phyloP scores from a whole-genome alignment of 2,113 vertebrate species.

The Casuarius casuarius region DNA sequence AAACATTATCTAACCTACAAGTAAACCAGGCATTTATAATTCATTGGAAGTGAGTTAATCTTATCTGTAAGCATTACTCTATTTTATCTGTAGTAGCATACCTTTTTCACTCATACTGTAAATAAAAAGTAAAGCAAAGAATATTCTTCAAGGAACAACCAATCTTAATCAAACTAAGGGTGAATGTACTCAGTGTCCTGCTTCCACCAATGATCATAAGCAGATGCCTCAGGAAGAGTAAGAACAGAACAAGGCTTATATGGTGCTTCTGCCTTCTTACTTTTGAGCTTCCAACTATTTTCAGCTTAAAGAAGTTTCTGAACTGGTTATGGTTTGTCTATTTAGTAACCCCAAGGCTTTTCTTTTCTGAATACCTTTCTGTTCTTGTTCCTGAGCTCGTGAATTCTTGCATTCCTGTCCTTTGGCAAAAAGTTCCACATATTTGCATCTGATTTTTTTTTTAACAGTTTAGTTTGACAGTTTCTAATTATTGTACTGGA shows the following conservation, averaged over 20 bases:
- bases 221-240: not conserved
- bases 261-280: not conserved
- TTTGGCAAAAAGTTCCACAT: not conserved
- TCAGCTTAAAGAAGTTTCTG: not conserved
- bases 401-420: not conserved
- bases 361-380: not conserved
- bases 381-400: not conserved
- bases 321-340: not conserved
- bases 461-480: not conserved
- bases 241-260: not conserved
- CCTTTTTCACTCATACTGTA: not conserved
- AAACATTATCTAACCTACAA: not conserved
- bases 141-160: not conserved
- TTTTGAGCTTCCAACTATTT: not conserved
- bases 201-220: not conserved
- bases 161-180: not conserved
- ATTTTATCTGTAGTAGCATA: not conserved
- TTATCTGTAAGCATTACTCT: not conserved
- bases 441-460: not conserved
- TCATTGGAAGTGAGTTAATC: not conserved
- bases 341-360: not conserved
- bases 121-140: not conserved
- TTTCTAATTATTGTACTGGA: not conserved
- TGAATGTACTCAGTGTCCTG: not conserved
- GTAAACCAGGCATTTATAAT: not conserved